A percentile compares a stretch with the other conserved stretches of the same genome.
These are phyloP conservation scores for Ovis canadensis DNA, from an alignment of 2,113 vertebrate genomes.

Conservation along the genomic window DNA sequence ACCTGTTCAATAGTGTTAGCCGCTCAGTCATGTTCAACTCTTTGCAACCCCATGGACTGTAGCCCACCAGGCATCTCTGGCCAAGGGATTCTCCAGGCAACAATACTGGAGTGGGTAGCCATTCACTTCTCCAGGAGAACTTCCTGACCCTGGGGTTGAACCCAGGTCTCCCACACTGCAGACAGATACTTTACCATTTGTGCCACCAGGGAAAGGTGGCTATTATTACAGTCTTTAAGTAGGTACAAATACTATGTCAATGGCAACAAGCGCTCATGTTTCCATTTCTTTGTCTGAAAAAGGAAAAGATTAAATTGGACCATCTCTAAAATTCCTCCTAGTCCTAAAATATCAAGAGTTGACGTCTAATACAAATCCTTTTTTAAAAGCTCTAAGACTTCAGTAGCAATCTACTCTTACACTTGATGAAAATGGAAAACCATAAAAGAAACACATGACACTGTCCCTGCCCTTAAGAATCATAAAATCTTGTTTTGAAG, in stretches of 20 bases:
- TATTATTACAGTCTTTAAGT: not conserved
- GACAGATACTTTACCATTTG: not conserved
- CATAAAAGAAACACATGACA: not conserved
- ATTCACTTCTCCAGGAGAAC: not conserved
- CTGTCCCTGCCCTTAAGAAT: not conserved
- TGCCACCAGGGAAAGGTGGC: not conserved
- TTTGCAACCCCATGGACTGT: not conserved
- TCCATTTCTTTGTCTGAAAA: not conserved
- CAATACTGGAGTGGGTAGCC: not conserved
- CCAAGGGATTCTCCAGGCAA: not conserved
- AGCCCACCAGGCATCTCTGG: not conserved
- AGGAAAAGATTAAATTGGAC: not conserved
- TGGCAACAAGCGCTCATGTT: not conserved
- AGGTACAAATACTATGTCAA: not conserved
- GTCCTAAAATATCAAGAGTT: not conserved
- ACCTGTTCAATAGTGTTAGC: not conserved
- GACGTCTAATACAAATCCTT: not conserved
- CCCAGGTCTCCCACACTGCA: not conserved
- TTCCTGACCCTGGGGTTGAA: not conserved
- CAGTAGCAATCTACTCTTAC: not conserved
- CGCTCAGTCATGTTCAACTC: not conserved
- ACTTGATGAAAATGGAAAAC: not conserved
- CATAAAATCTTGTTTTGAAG: constrained; percentile 13
- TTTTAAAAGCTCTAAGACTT: not conserved
- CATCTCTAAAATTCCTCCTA: not conserved